Evolutionary conservation across 2,113 vertebrate species (phyloP).

Genomic region (Muntiacus reevesi): DNA sequence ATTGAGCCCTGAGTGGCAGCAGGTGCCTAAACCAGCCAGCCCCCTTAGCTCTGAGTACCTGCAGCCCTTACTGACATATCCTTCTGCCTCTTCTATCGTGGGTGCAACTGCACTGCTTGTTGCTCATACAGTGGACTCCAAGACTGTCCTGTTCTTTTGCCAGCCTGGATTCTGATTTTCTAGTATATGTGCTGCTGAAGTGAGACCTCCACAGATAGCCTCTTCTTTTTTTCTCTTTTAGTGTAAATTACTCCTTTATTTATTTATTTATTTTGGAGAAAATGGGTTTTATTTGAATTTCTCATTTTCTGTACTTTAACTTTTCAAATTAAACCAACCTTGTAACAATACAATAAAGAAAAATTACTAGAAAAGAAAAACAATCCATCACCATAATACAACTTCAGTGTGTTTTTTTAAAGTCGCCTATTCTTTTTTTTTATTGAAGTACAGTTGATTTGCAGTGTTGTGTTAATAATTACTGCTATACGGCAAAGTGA

Average conservation of each 20-base stretch:
- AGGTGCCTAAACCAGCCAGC: neutral
- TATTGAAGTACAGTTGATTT: neutral
- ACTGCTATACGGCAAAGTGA: neutral
- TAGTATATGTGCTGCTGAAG: too few relatives aligned
- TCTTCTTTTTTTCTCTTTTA: neutral
- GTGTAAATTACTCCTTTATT: neutral
- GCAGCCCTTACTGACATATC: neutral
- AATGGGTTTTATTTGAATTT: neutral
- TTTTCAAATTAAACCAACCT: neutral
- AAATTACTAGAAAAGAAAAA: neutral
- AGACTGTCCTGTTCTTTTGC: neutral
- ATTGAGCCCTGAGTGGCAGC: neutral
- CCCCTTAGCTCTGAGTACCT: neutral
- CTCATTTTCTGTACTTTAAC: neutral
- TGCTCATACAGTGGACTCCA: neutral
- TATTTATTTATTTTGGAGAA: neutral
- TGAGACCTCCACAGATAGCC: neutral
- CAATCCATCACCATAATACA: neutral
- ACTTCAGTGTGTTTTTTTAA: neutral
- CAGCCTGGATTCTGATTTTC: neutral
- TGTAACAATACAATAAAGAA: neutral
- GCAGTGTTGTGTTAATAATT: neutral
- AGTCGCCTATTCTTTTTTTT: neutral
- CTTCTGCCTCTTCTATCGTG: accelerated
- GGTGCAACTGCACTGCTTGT: neutral